Conservation (phyloP, 2,888 invertebrate genomes). For the Phengaris arion region DNA sequence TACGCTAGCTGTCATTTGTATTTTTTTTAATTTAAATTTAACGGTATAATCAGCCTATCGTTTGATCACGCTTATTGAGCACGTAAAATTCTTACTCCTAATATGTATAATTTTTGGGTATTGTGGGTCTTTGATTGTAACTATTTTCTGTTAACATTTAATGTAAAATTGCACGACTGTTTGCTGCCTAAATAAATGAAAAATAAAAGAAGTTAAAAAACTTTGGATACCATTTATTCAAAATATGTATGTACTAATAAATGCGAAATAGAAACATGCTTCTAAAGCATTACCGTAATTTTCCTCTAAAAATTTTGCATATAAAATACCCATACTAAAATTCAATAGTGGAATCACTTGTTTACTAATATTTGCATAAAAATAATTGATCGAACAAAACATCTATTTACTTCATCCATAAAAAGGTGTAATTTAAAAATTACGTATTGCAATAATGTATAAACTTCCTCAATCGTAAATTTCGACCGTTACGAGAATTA, state of each 20-base stretch:
- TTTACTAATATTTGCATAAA: slow-evolving; percentile 24
- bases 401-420: slow-evolving; percentile 1
- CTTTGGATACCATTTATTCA: neutral
- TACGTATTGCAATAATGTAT: slow-evolving; percentile 5
- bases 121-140: too few relatives aligned
- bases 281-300: neutral
- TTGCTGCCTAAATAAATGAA: too few relatives aligned
- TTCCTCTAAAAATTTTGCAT: neutral
- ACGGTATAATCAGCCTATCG: too few relatives aligned
- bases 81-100: too few relatives aligned
- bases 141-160: too few relatives aligned
- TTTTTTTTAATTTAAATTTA: too few relatives aligned
- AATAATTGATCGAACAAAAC: slow-evolving; percentile 5
- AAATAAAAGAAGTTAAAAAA: neutral
- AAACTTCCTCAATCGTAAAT: slow-evolving; percentile 11
- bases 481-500: neutral
- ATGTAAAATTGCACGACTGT: too few relatives aligned
- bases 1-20: too few relatives aligned
- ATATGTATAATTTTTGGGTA: too few relatives aligned
- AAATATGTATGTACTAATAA: neutral
- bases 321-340: neutral
- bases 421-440: slow-evolving; percentile 17
- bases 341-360: neutral
- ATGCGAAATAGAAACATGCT: neutral
- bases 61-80: too few relatives aligned